These are phyloP conservation scores for Andrena flavipes DNA, from an alignment of 2,888 invertebrate genomes.

Conservation along the genomic window DNA sequence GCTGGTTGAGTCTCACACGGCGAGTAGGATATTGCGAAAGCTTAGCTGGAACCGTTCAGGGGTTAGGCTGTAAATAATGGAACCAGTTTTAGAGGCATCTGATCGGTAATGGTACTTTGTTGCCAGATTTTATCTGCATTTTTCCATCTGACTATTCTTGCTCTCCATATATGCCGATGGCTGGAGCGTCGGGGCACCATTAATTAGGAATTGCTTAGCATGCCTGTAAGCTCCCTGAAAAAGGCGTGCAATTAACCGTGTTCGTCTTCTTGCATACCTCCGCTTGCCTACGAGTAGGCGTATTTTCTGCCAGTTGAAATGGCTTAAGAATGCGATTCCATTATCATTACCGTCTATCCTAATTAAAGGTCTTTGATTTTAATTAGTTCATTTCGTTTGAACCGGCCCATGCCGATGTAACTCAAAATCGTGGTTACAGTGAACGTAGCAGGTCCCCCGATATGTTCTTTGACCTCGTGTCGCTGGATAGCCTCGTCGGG, in stretches of 20 bases:
- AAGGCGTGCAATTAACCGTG: constrained; percentile 41
- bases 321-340: constrained; percentile 18
- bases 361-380: constrained; percentile 1
- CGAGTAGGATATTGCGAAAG: not conserved
- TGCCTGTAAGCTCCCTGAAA: constrained; percentile 19
- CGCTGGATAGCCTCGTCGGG: not conserved
- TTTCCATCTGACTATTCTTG: constrained; percentile 30
- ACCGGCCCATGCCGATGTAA: not conserved
- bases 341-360: constrained; percentile 18
- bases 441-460: not conserved
- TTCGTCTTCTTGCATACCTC: constrained; percentile 37
- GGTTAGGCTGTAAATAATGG: constrained; percentile 22
- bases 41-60: not conserved
- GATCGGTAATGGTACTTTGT: constrained; percentile 34
- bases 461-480: not conserved
- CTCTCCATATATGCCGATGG: constrained; percentile 32
- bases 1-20: not conserved
- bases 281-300: constrained; percentile 3
- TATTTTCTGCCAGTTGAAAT: constrained; percentile 22
- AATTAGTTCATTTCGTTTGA: constrained; percentile 6
- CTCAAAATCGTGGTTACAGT: not conserved
- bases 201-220: constrained; percentile 43
- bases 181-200: constrained; percentile 21
- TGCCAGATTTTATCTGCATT: constrained; percentile 38
- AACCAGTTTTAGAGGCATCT: constrained; percentile 8